Percentiles rank a stretch among this genome's conserved stretches.
These are phyloP conservation scores for Acrossocheilus fasciatus DNA, from an alignment of 2,797 vertebrate species.

Conservation along the genomic window DNA sequence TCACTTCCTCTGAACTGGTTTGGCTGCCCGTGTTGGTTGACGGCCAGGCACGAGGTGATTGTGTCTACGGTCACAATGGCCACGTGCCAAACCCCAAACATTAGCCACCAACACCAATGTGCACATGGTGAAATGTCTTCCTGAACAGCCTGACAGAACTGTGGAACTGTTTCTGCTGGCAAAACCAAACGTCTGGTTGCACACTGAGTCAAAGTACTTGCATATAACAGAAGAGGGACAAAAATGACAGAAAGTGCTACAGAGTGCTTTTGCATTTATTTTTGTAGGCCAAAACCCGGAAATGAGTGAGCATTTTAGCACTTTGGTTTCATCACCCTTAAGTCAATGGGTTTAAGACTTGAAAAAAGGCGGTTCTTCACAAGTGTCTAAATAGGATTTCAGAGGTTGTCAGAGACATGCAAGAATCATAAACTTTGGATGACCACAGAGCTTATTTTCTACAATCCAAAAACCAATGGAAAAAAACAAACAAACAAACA, in stretches of 20 bases:
- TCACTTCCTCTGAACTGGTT: conserved; percentile 31
- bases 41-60: conserved; percentile 45
- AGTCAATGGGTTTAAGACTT: background rate
- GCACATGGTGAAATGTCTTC: conserved; percentile 20
- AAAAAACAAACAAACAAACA: too few relatives aligned
- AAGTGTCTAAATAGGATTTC: too few relatives aligned
- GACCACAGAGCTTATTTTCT: too few relatives aligned
- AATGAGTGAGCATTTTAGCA: background rate
- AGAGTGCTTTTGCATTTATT: background rate
- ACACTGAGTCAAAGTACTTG: background rate
- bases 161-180: conserved; percentile 13
- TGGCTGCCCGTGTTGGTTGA: conserved; percentile 52
- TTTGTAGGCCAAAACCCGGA: background rate
- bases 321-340: background rate
- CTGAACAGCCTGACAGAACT: background rate
- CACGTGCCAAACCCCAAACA: conserved; percentile 22
- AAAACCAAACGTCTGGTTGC: background rate
- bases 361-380: too few relatives aligned
- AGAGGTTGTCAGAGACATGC: background rate
- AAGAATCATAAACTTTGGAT: too few relatives aligned
- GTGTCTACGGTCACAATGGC: conserved; percentile 30
- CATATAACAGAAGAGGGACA: background rate
- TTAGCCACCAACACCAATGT: conserved; percentile 32
- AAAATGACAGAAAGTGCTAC: background rate
- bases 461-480: too few relatives aligned